Evolutionary conservation across 2,888 invertebrate genomes (phyloP).

Genomic region (Elmis aenea): DNA sequence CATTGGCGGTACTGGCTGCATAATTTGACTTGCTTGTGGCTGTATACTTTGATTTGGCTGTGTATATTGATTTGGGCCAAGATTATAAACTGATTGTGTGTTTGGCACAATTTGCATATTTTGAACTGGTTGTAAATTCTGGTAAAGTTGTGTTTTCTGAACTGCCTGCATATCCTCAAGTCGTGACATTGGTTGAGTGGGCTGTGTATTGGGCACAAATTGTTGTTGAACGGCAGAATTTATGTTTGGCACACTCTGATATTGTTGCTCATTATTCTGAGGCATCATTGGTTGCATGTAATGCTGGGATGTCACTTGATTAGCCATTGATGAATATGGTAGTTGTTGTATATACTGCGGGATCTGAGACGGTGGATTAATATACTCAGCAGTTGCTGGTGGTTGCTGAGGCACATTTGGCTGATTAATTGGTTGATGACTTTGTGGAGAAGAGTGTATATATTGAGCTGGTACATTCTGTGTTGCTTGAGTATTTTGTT

Average conservation of each 20-base stretch:
- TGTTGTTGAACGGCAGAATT: too few relatives aligned
- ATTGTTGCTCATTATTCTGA: too few relatives aligned
- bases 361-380: background rate
- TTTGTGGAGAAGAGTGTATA: background rate
- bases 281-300: too few relatives aligned
- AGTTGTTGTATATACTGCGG: background rate
- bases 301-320: too few relatives aligned
- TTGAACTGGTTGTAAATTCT: too few relatives aligned
- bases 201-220: slow-evolving; percentile 1
- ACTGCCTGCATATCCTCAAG: background rate
- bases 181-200: background rate
- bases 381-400: background rate
- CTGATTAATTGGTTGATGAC: background rate
- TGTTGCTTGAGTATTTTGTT: background rate
- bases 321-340: background rate
- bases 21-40: too few relatives aligned
- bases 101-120: too few relatives aligned
- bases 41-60: too few relatives aligned
- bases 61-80: too few relatives aligned
- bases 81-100: too few relatives aligned
- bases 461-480: background rate
- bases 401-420: background rate
- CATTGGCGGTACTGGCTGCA: background rate
- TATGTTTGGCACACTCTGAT: too few relatives aligned
- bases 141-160: too few relatives aligned